Conservation (phyloP, 1,140 invertebrate species). For the Gyrodactylus salaris region DNA sequence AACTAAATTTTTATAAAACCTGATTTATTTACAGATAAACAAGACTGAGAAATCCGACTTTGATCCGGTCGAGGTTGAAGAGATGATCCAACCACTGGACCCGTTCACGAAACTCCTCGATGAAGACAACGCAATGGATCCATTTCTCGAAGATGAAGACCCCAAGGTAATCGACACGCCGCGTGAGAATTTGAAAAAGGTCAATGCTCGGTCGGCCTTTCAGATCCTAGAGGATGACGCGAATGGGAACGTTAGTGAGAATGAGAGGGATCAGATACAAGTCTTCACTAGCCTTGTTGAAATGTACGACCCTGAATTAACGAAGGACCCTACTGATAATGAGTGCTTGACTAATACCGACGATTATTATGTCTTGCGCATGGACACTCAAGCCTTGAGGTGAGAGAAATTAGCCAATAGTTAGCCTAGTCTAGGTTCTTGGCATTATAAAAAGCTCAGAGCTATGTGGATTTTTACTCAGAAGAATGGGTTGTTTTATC, state of each 20-base stretch:
- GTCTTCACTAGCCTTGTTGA: neutral
- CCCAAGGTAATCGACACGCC: neutral
- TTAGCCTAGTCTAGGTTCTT: no score
- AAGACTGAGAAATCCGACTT: no score
- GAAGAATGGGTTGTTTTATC: no score
- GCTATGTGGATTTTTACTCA: no score
- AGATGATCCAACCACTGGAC: neutral
- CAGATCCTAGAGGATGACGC: neutral
- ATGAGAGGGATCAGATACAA: neutral
- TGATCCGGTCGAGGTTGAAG: neutral
- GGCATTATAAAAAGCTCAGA: no score
- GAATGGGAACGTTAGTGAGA: neutral
- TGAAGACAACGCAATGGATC: no score
- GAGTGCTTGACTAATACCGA: neutral
- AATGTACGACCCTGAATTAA: neutral
- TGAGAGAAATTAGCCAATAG: no score
- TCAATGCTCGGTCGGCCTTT: neutral
- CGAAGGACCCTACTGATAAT: neutral
- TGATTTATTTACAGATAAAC: no score
- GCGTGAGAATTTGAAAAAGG: neutral
- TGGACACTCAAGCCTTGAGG: neutral
- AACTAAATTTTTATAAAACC: no score
- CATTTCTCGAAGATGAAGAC: neutral
- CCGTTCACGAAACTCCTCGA: neutral
- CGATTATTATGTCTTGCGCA: neutral